Base-by-base conservation (phyloP, 2,113 vertebrate genomes). In the Emberiza fucata region DNA sequence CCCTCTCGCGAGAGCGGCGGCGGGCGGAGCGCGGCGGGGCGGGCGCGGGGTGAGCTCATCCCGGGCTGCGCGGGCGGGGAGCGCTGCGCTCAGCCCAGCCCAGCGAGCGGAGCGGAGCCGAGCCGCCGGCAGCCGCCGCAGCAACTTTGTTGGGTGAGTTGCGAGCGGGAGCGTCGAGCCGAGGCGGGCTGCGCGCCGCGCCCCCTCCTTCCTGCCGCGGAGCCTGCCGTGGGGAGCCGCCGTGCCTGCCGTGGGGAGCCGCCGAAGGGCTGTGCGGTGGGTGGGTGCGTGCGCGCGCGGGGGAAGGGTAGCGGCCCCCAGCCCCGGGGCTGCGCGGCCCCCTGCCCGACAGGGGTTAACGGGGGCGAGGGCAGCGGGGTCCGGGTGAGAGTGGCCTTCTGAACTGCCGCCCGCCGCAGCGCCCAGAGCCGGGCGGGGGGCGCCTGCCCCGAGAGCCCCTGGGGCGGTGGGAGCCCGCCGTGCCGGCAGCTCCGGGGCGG, bases 61-160 rank as follows among this genome's bases (percentile, higher is more conserved):
- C 60, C 86, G 78, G 94, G 75, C 75, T 40, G 96, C 85, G 91
- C 82, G 90, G 79, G 95, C 53, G 81, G 71, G 71, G 81, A 63
- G 59, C 40, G 57, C 33, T 7, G 53, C 39, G 50, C 29, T 37
- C 12, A 17, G 82, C 82, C 5, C 33, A 70, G 42, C 39, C 8
- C 37, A n/a, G 59, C 27, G 31, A 19, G 81, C 56, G 7, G 45
- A 76, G 72, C 72, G 28, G 45, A 53, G 86, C 20, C 14, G 68
- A 53, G 85, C 17, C 14, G 68, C 37, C 81, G 48, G 66, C 70
- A 48, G 81, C 69, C 18, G 84, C 61, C 14, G 27, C 63, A 48
- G 82, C 95, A 98, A 98, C 97, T 98, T 98, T 97, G 97, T 97
- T 97, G 87, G 93, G 94, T 96, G 96, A 97, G 97, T 98, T 97